phyloP scores from a whole-genome alignment of 1,140 invertebrate species.

The Drosophila repletoides region DNA sequence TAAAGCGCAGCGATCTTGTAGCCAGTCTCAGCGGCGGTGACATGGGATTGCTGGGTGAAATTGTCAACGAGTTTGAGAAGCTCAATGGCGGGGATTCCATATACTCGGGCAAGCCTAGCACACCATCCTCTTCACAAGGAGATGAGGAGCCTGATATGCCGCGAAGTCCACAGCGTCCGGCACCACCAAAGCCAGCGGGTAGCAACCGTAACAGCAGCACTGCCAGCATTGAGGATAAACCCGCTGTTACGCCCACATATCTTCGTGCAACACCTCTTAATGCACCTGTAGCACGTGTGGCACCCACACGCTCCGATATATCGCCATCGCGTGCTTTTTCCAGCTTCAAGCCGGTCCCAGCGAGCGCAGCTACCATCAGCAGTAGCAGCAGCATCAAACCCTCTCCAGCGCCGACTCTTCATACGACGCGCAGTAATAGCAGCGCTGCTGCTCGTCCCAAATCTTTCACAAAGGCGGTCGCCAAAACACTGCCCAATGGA shows the following conservation, averaged over 20 bases:
- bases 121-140: conserved; percentile 54
- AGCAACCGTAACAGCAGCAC: conserved; percentile 41
- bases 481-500: conserved; percentile 70
- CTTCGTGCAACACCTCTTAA: conserved; percentile 88
- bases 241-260: conserved; percentile 85
- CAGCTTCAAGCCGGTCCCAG: conserved; percentile 72
- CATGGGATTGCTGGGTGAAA: conserved; percentile 90
- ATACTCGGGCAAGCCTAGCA: conserved; percentile 87
- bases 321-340: conserved; percentile 71
- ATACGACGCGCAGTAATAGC: neutral
- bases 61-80: conserved; percentile 93
- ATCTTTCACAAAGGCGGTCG: conserved; percentile 60
- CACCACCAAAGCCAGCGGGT: conserved; percentile 74
- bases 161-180: conserved; percentile 58
- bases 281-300: conserved; percentile 86
- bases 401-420: neutral
- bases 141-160: conserved; percentile 20
- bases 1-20: conserved; percentile 75
- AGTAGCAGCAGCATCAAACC: neutral
- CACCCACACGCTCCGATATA: conserved; percentile 85
- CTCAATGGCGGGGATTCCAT: conserved; percentile 91
- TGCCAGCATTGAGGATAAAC: conserved; percentile 31
- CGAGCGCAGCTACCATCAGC: neutral
- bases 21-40: conserved; percentile 82
- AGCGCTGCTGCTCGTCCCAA: conserved; percentile 50